Percentiles rank a stretch among this genome's conserved stretches.
Conservation (phyloP, 2,888 invertebrate species). For the Amblyteles armatorius region DNA sequence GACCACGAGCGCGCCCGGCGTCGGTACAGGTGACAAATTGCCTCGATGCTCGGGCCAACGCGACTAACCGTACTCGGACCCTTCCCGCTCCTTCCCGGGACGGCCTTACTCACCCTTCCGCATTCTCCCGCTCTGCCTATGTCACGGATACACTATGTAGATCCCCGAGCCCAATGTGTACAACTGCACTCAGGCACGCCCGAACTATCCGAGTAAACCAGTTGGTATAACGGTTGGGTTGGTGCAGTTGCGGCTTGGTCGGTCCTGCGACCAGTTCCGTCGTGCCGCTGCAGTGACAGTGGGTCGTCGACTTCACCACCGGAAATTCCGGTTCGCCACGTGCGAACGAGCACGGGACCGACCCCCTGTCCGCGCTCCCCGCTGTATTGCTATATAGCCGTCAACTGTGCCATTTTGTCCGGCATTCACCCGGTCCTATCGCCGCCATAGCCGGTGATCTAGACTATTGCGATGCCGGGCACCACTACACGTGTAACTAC, state of each 20-base stretch:
- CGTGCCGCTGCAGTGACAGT: slow-evolving; percentile 45
- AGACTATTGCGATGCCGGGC: slow-evolving; percentile 31
- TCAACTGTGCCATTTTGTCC: slow-evolving; percentile 33
- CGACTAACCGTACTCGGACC: slow-evolving; percentile 29
- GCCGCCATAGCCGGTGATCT: slow-evolving; percentile 40
- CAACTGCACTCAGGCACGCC: slow-evolving; percentile 56
- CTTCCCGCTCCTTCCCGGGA: slow-evolving; percentile 9
- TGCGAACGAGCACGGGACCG: slow-evolving; percentile 63
- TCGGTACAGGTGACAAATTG: slow-evolving; percentile 82
- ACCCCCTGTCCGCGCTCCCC: not conserved
- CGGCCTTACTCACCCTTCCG: slow-evolving; percentile 25
- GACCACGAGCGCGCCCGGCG: slow-evolving; percentile 72
- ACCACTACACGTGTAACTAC: slow-evolving; percentile 44
- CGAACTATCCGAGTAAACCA: slow-evolving; percentile 60
- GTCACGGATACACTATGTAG: slow-evolving; percentile 44
- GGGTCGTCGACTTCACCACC: slow-evolving; percentile 60
- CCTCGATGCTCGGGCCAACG: slow-evolving; percentile 73
- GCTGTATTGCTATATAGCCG: not conserved
- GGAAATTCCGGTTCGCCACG: slow-evolving; percentile 66
- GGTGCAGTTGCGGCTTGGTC: slow-evolving; percentile 59
- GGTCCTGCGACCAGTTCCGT: slow-evolving; percentile 33
- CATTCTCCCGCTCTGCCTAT: slow-evolving; percentile 34
- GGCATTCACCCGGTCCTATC: slow-evolving; percentile 28
- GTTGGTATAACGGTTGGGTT: slow-evolving; percentile 55
- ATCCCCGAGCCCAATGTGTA: slow-evolving; percentile 31